Evolutionary conservation across 1,140 invertebrate genomes (phyloP).

Genomic region (Lasaia peninsularis): DNA sequence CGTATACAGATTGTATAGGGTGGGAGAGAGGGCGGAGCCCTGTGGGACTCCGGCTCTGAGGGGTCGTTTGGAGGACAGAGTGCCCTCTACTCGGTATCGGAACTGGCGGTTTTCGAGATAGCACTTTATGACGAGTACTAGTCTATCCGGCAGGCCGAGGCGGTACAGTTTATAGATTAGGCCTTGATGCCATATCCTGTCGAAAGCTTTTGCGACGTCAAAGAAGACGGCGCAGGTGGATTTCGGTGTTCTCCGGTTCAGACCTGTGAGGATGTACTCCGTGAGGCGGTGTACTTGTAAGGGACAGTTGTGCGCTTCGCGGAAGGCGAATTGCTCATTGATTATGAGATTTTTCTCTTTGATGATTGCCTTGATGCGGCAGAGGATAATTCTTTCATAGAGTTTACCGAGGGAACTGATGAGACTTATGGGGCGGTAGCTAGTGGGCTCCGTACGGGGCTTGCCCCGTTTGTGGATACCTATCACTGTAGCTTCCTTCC

Average conservation of each 20-base stretch:
- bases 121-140: not conserved
- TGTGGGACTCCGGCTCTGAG: slow-evolving; percentile 4
- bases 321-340: too few species aligned
- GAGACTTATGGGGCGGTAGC: slow-evolving; percentile 8
- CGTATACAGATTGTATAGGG: not conserved
- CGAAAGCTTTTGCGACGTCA: slow-evolving; percentile 8
- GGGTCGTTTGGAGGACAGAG: not conserved
- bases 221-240: slow-evolving; percentile 11
- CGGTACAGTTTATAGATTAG: not conserved
- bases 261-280: not conserved
- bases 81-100: too few species aligned
- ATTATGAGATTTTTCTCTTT: slow-evolving; percentile 6
- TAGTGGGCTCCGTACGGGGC: slow-evolving; percentile 11
- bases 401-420: not conserved
- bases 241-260: not conserved
- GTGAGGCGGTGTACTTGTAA: slow-evolving; percentile 9
- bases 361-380: not conserved
- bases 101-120: too few species aligned
- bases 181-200: not conserved
- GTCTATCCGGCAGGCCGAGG: slow-evolving; percentile 9
- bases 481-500: not conserved
- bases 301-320: not conserved
- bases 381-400: slow-evolving; percentile 2
- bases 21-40: not conserved
- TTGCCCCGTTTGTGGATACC: slow-evolving; percentile 10